phyloP scores from a whole-genome alignment of 1,140 invertebrate species.

The Drosophila mojavensis region DNA sequence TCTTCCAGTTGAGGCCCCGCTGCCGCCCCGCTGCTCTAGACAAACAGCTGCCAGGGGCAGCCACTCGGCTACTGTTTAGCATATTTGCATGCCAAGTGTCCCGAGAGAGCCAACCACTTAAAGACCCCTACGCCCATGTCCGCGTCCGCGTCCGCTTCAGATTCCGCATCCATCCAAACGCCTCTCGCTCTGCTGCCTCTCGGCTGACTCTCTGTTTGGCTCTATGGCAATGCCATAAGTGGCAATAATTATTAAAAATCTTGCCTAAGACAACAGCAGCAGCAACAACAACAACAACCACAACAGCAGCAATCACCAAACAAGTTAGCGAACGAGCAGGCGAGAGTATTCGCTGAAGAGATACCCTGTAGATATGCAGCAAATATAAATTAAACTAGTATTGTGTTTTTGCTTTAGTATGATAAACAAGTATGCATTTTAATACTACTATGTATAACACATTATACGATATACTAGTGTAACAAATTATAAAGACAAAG shows the following conservation, averaged over 20 bases:
- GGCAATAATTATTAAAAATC: constrained; percentile 84
- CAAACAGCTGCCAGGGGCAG: constrained; percentile 10
- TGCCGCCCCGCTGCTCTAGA: not conserved
- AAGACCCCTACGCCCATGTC: constrained; percentile 59
- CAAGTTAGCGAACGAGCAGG: constrained; percentile 1
- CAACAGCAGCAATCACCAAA: constrained; percentile 49
- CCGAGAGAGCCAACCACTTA: constrained; percentile 54
- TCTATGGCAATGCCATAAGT: constrained; percentile 66
- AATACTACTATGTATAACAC: no score
- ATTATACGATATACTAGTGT: no score
- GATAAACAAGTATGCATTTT: no score
- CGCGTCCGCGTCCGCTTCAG: constrained; percentile 17
- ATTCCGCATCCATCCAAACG: constrained; percentile 5
- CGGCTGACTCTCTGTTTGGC: not conserved
- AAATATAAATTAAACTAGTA: no score
- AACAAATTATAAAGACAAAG: no score
- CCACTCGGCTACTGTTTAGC: constrained; percentile 76
- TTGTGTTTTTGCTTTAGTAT: no score
- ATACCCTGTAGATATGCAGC: constrained; percentile 2
- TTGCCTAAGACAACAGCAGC: constrained; percentile 75
- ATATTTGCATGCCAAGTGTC: constrained; percentile 82
- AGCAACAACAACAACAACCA: constrained; percentile 49
- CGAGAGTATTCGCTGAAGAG: not conserved
- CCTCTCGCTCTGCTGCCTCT: constrained; percentile 1
- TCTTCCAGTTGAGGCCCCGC: constrained; percentile 7